Evolutionary conservation across 1,140 invertebrate genomes (phyloP).

Genomic region (Rhopalosiphum maidis): DNA sequence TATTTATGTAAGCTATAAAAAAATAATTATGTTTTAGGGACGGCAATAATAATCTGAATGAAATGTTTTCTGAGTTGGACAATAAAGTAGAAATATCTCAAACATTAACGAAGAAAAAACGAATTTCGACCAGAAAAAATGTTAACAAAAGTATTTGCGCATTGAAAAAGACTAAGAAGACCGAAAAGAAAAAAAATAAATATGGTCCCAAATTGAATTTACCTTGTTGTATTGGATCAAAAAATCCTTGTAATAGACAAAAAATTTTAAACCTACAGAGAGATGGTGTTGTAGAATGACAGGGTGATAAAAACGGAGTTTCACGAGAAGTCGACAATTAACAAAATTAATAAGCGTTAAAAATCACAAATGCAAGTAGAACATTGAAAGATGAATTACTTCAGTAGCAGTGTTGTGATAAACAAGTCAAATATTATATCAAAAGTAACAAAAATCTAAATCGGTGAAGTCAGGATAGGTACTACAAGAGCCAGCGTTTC

Average conservation of each 20-base stretch:
- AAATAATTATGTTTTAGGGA: neutral
- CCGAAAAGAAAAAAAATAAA: neutral
- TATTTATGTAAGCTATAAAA: neutral
- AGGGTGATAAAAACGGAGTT: neutral
- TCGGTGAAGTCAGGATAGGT: too few species aligned
- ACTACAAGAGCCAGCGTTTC: too few species aligned
- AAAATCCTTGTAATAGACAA: neutral
- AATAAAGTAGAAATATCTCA: neutral
- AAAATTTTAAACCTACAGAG: neutral
- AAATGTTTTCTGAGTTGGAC: neutral
- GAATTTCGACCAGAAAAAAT: neutral
- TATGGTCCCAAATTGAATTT: neutral
- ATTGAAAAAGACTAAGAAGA: neutral
- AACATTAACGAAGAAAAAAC: neutral
- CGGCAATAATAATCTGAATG: too few species aligned
- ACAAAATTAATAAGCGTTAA: too few species aligned
- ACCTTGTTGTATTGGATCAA: neutral
- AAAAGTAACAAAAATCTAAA: too few species aligned
- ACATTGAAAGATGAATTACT: too few species aligned
- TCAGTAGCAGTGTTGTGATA: too few species aligned
- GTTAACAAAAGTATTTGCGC: neutral
- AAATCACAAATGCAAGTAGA: too few species aligned
- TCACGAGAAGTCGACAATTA: too few species aligned
- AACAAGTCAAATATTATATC: too few species aligned
- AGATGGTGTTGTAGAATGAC: neutral